These are phyloP conservation scores for Malthinus seriepunctatus DNA, from an alignment of 2,888 invertebrate genomes.

Conservation along the genomic window DNA sequence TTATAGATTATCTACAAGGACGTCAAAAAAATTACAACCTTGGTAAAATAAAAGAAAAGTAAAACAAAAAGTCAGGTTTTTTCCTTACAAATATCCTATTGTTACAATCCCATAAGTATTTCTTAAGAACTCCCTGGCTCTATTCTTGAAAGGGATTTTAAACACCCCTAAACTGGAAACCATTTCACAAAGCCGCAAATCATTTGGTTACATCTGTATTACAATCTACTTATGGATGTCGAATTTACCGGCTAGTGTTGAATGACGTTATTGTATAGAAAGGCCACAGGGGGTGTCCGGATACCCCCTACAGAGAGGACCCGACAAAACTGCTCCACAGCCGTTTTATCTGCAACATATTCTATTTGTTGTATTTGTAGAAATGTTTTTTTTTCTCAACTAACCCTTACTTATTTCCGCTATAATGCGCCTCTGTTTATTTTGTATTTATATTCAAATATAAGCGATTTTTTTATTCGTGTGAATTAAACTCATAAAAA, in stretches of 20 bases:
- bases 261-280: conserved; percentile 44
- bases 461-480: background rate
- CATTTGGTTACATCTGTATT: conserved; percentile 47
- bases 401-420: conserved; percentile 22
- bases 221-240: conserved; percentile 43
- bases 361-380: conserved; percentile 39
- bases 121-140: no score
- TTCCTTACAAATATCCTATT: no score
- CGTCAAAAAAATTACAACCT: no score
- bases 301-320: conserved; percentile 38
- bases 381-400: conserved; percentile 37
- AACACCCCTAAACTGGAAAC: conserved; percentile 16
- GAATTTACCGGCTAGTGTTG: conserved; percentile 38
- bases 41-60: no score
- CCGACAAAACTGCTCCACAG: conserved; percentile 6
- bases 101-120: no score
- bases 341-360: conserved; percentile 40
- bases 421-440: conserved; percentile 7
- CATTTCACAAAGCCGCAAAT: conserved; percentile 30
- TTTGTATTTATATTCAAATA: conserved; percentile 14
- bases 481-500: background rate
- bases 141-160: conserved; percentile 4
- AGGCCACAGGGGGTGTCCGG: conserved; percentile 43
- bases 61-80: no score
- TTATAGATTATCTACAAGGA: no score